Percentiles rank a stretch among this genome's conserved stretches.
phyloP scores from a whole-genome alignment of 2,113 vertebrate genomes.

The Phaethon lepturus region DNA sequence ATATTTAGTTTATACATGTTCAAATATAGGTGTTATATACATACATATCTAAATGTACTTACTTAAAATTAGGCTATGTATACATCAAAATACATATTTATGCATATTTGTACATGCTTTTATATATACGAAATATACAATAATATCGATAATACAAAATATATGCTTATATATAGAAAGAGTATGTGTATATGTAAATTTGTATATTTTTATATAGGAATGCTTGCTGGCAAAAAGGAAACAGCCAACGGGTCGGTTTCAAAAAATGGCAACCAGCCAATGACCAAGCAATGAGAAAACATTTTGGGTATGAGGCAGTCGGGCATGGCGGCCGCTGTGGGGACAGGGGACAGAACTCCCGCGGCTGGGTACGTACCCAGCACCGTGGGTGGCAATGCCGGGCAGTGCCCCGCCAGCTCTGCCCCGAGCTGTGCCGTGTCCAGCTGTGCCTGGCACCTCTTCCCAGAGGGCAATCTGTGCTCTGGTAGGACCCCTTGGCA shows the following conservation, averaged over 20 bases:
- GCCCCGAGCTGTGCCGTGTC: rapidly evolving
- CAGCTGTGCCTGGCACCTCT: neutral
- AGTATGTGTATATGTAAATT: no score
- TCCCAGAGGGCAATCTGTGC: neutral
- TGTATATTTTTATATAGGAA: neutral
- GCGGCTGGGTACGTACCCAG: rapidly evolving
- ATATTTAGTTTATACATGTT: neutral
- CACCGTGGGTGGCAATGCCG: rapidly evolving
- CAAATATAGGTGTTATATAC: neutral
- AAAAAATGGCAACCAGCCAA: neutral
- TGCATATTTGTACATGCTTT: neutral
- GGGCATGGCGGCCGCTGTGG: rapidly evolving
- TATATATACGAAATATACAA: no score
- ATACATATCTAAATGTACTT: neutral
- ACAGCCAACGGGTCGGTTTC: rapidly evolving
- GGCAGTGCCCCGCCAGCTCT: neutral
- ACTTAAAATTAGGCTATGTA: neutral
- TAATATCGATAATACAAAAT: neutral
- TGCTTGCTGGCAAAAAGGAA: neutral
- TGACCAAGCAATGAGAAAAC: neutral
- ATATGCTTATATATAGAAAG: neutral
- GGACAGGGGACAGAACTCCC: rapidly evolving
- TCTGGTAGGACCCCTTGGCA: neutral
- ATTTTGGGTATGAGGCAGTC: rapidly evolving
- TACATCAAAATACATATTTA: neutral